phyloP scores from a whole-genome alignment of 92 coral and sea anemone genomes.

The Paragorgia papillata region DNA sequence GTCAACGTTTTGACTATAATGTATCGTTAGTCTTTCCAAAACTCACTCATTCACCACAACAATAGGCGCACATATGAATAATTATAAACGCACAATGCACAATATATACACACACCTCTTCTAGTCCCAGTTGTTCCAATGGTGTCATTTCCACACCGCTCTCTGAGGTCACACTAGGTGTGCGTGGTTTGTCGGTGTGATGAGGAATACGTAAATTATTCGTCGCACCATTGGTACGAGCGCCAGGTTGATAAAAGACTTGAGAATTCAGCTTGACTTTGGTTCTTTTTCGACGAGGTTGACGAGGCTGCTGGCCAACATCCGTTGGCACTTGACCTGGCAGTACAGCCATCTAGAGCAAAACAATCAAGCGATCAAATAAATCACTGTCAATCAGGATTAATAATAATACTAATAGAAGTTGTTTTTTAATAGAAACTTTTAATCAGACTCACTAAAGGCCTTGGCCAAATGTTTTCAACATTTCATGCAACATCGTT shows the following conservation, averaged over 20 bases:
- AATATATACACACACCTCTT: conserved; percentile 70
- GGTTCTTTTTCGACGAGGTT: conserved; percentile 42
- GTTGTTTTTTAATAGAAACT: too few relatives aligned
- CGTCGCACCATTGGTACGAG: background rate
- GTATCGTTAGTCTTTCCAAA: too few relatives aligned
- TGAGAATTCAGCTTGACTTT: conserved; percentile 30
- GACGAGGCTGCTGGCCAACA: conserved; percentile 31
- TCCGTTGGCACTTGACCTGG: conserved; percentile 42
- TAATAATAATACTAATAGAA: background rate
- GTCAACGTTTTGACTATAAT: too few relatives aligned
- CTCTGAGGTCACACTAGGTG: conserved; percentile 53
- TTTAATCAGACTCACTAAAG: too few relatives aligned
- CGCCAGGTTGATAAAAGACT: conserved; percentile 43
- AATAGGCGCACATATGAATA: too few relatives aligned
- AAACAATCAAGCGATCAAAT: background rate
- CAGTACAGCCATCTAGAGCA: conserved; percentile 21
- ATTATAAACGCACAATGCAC: too few relatives aligned
- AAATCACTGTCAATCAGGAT: background rate
- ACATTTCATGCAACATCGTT: too few relatives aligned
- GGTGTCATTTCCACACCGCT: conserved; percentile 77
- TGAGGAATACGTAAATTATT: background rate
- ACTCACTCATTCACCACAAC: too few relatives aligned
- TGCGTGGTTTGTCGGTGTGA: conserved; percentile 6
- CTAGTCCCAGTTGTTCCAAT: conserved; percentile 67
- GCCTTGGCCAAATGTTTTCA: too few relatives aligned